These are phyloP conservation scores for Neodon shergylaensis DNA, from an alignment of 2,113 vertebrate species.

Conservation along the genomic window DNA sequence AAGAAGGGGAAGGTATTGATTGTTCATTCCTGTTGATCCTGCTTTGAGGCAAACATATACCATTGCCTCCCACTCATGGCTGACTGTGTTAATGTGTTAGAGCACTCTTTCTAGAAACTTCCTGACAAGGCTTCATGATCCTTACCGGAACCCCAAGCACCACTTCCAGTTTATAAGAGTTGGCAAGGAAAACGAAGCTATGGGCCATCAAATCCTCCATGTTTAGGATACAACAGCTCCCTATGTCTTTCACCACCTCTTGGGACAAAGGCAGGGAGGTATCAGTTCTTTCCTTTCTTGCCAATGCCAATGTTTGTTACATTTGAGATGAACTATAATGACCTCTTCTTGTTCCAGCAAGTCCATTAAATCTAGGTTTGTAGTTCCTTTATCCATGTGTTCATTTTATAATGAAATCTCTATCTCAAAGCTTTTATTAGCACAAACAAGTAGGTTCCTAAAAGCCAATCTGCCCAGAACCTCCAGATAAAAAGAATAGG, in stretches of 20 bases:
- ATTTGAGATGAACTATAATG: neutral
- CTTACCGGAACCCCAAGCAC: neutral
- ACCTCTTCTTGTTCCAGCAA: conserved; percentile 47
- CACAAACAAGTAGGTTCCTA: neutral
- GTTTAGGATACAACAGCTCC: neutral
- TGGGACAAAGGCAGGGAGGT: neutral
- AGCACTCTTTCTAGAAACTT: conserved; percentile 27
- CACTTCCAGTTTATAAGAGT: neutral
- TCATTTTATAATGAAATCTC: neutral
- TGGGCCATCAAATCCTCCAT: neutral
- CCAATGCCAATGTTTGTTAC: neutral
- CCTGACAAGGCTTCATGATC: neutral
- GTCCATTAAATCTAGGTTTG: neutral
- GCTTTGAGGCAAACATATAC: neutral
- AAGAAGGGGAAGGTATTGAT: too few species aligned
- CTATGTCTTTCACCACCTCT: neutral
- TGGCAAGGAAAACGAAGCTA: neutral
- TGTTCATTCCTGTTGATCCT: neutral
- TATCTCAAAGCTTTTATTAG: neutral
- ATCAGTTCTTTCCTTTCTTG: neutral
- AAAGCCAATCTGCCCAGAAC: neutral
- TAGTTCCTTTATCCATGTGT: neutral
- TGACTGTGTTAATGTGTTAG: neutral
- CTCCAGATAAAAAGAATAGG: neutral
- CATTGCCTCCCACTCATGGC: neutral